Evolutionary conservation across 2,113 vertebrate species (phyloP), one percentile per base, ranked within the genome.

Genomic region (Zapus hudsonius): DNA sequence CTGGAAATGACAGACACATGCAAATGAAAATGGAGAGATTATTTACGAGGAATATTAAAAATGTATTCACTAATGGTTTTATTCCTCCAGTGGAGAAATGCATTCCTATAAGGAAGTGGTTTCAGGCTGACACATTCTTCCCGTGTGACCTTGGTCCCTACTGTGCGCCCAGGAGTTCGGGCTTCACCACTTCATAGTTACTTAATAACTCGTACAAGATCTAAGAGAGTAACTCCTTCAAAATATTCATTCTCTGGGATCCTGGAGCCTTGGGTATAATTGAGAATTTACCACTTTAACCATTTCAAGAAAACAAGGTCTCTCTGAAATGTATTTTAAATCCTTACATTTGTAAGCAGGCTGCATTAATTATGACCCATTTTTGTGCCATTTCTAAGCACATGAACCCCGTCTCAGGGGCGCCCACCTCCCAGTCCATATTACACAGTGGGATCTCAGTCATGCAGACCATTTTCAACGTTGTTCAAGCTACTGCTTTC

Each of bases 11-110:
- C 40, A 95, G 89, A 57, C 47, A 40, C 44, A 19, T 80, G 64
- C 64, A 89, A 87, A 93, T 92, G 47, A 94, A 59, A 42, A 63
- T 42, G 36, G 36, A 67, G 75, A 82, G 33, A 63, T 40, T 61
- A 59, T 57, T 44, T 59, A 69, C n/a, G 36, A 66, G 59, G 38
- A 38, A 82, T 47, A 86, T 44, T n/a, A 86, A 79, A 55, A 78
- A n/a, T 40, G 59, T n/a, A 13, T 63, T 31, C 36, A 38, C n/a
- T 69, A 57, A n/a, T 5, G 8, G 19, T n/a, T 63, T 79, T 80
- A 25, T 80, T 75, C 75, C 7, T 2, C 44, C 0, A 3, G 13
- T 47, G 3, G 20, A 31, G 63, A 79, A 57, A 74, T 69, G 66
- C 47, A 9, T 12, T 66, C 44, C 31, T 40, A 29, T n/a, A 83